Evolutionary conservation across 1,140 invertebrate genomes (phyloP), one percentile per base, ranked within the genome.

Genomic region (Lepidostoma basale): DNA sequence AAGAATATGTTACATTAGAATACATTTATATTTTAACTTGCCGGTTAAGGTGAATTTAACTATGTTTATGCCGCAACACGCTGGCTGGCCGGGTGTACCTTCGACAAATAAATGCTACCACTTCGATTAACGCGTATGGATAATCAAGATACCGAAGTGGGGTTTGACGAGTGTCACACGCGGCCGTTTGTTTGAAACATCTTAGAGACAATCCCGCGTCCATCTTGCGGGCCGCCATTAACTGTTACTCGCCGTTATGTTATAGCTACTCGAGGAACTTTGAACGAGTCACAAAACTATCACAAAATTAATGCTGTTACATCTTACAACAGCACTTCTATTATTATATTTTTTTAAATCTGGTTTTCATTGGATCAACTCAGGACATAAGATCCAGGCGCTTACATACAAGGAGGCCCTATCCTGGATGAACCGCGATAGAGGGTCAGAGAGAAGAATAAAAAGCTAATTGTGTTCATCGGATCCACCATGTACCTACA

Each of bases 101-200:
- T 23, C 25, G 25, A 16, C 33, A 3, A 18, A 30, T 20, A 10
- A n/a, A 36, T 39, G 3, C 33, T 59, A 33, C 30, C n/a, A 10
- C 16, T 59, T 39, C 54, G 30, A 59, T 59, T 59, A 59, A 59
- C 36, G 54, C 16, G 54, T 40, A 59, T 33, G 54, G 18, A 23
- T 40, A 40, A 59, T 59, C 54, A 59, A 59, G 54, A 59, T 59
- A 33, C 40, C 18, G n/a, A 9, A 39, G 22, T 23, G 10, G 54
- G 54, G 20, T 59, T 39, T 59, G 30, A 59, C 36, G 54, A 59
- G 9, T 59, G 36, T 59, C 54, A 59, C 33, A 54, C 25, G 49
- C 25, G 26, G 49, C 49, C 49, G 30, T 54, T 54, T 54, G 49
- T 54, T 26, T 54, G 26, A 28, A 18, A n/a, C 30, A 28, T 28